phyloP scores from a whole-genome alignment of 2,888 invertebrate genomes.

The Lepidocyrtinus sp. region DNA sequence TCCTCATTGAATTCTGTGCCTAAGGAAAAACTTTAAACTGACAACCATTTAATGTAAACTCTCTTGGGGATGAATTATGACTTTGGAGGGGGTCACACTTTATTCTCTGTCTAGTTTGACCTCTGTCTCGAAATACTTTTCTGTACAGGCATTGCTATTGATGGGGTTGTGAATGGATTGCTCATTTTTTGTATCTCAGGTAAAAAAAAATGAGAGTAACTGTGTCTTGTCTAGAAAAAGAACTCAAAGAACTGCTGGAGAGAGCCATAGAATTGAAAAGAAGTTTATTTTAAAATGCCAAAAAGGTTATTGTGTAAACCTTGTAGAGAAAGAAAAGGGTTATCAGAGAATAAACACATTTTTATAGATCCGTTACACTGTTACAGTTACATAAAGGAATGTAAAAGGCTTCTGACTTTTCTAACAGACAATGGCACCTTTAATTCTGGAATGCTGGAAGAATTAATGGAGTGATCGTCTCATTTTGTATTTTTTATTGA shows the following conservation, averaged over 20 bases:
- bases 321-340: neutral
- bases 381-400: neutral
- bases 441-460: no score
- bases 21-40: no score
- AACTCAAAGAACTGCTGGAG: neutral
- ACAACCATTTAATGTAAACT: slow-evolving; percentile 67
- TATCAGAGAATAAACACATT: no score
- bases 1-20: no score
- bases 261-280: neutral
- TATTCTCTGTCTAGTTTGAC: neutral
- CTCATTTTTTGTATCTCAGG: slow-evolving; percentile 14
- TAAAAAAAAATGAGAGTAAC: no score
- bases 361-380: no score
- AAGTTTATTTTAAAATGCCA: neutral
- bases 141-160: neutral
- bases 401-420: neutral
- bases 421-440: no score
- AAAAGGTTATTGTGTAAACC: neutral
- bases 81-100: slow-evolving; percentile 63
- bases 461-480: no score
- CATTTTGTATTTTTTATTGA: no score
- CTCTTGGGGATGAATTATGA: slow-evolving; percentile 67
- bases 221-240: no score
- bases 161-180: neutral
- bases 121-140: neutral